phyloP scores from a whole-genome alignment of 2,113 vertebrate genomes.

The Anseranas semipalmata region DNA sequence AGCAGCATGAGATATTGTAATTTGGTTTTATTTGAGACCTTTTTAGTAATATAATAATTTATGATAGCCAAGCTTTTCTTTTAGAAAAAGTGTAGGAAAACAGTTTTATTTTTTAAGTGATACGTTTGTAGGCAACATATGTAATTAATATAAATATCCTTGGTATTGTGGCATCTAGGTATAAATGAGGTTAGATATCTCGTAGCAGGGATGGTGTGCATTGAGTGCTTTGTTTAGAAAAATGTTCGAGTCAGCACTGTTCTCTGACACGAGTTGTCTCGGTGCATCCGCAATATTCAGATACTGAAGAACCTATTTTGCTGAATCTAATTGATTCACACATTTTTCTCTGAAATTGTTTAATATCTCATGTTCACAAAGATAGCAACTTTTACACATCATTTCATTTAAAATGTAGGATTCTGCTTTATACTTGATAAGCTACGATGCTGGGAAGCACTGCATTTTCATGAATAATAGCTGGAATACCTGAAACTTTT shows the following conservation, averaged over 20 bases:
- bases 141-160: slow-evolving; percentile 31
- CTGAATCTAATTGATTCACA: slow-evolving; percentile 65
- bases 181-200: slow-evolving; percentile 29
- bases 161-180: slow-evolving; percentile 6
- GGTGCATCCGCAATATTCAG: neutral
- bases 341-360: slow-evolving; percentile 52
- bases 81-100: slow-evolving; percentile 29
- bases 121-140: neutral
- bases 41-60: slow-evolving; percentile 67
- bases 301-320: slow-evolving; percentile 46
- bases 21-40: slow-evolving; percentile 65
- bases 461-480: slow-evolving; percentile 43
- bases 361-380: slow-evolving; percentile 49
- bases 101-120: neutral
- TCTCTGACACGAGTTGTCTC: slow-evolving; percentile 25
- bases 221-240: slow-evolving; percentile 53
- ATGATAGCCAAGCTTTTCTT: slow-evolving; percentile 44
- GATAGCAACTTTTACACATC: slow-evolving; percentile 61
- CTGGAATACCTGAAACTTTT: neutral
- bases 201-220: neutral
- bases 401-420: slow-evolving; percentile 52
- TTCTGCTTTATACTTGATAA: slow-evolving; percentile 40
- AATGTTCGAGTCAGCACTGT: slow-evolving; percentile 42
- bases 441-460: neutral
- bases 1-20: slow-evolving; percentile 68